phyloP scores from a whole-genome alignment of 2,113 vertebrate genomes.

The Lepisosteus osseus region DNA sequence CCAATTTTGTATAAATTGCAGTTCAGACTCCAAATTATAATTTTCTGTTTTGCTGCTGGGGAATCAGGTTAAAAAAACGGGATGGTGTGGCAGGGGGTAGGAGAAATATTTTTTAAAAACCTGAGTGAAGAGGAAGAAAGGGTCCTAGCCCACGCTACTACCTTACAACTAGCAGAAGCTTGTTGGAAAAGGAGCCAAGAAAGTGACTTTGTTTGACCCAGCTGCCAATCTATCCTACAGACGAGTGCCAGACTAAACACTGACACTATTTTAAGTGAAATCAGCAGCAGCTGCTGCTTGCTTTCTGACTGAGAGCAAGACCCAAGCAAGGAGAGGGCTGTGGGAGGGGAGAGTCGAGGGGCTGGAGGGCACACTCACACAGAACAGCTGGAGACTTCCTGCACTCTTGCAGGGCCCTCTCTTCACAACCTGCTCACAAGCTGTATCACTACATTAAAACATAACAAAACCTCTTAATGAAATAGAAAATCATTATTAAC shows the following conservation, averaged over 20 bases:
- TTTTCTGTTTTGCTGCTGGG: conserved; percentile 3
- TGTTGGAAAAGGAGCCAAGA: conserved; percentile 79
- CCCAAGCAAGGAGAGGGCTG: conserved; percentile 62
- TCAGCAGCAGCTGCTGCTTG: conserved; percentile 87
- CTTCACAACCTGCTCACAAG: no score
- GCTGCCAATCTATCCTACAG: conserved; percentile 91
- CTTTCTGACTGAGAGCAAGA: conserved; percentile 74
- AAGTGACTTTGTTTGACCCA: conserved; percentile 91
- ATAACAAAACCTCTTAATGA: no score
- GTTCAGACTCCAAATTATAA: conserved; percentile 46
- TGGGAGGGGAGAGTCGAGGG: conserved; percentile 37
- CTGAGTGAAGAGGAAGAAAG: conserved; percentile 52
- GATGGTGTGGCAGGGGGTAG: conserved; percentile 13
- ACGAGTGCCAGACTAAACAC: conserved; percentile 92
- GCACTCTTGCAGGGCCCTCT: no score
- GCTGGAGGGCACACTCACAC: conserved; percentile 32
- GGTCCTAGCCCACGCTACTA: conserved; percentile 60
- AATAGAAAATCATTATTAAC: no score
- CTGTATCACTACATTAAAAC: no score
- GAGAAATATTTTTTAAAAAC: not conserved
- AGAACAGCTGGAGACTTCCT: not conserved
- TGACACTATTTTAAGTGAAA: conserved; percentile 80
- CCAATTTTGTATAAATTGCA: conserved; percentile 62
- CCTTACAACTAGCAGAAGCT: conserved; percentile 83
- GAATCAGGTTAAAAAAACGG: conserved; percentile 47